Evolutionary conservation across 1,140 invertebrate species (phyloP).

Genomic region (Neotoxoptera formosana): DNA sequence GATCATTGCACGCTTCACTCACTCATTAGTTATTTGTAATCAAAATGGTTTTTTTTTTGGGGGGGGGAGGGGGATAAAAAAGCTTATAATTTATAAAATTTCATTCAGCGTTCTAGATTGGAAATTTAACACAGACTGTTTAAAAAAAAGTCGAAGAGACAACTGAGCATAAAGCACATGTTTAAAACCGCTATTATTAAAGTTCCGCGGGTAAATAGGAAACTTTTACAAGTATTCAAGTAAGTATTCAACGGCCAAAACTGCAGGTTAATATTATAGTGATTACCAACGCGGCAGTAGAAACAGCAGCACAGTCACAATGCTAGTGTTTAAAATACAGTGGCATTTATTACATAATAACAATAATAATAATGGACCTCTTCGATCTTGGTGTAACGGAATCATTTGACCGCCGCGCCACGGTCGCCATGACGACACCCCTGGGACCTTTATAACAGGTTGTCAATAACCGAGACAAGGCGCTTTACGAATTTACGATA

Average conservation of each 20-base stretch:
- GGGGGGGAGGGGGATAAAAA: background rate
- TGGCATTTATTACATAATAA: conserved; percentile 19
- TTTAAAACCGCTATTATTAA: background rate
- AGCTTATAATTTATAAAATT: background rate
- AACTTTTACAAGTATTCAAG: background rate
- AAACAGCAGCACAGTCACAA: background rate
- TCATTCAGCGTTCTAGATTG: background rate
- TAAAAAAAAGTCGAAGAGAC: background rate
- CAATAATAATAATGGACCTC: conserved; percentile 30
- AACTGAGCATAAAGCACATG: background rate
- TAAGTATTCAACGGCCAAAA: background rate
- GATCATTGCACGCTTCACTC: background rate
- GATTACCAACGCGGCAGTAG: too few relatives aligned
- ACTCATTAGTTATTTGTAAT: background rate
- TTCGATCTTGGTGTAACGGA: conserved; percentile 3
- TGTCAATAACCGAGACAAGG: conserved; percentile 46
- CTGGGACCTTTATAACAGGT: conserved; percentile 50
- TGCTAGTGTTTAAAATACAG: conserved; percentile 5
- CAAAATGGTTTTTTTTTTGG: background rate
- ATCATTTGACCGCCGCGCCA: background rate
- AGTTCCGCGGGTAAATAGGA: background rate
- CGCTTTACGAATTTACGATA: conserved; percentile 37
- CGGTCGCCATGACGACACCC: conserved; percentile 48
- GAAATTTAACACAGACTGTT: background rate
- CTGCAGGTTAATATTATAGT: background rate